Conservation (phyloP, 2,888 invertebrate genomes). For the Sympetrum striolatum region DNA sequence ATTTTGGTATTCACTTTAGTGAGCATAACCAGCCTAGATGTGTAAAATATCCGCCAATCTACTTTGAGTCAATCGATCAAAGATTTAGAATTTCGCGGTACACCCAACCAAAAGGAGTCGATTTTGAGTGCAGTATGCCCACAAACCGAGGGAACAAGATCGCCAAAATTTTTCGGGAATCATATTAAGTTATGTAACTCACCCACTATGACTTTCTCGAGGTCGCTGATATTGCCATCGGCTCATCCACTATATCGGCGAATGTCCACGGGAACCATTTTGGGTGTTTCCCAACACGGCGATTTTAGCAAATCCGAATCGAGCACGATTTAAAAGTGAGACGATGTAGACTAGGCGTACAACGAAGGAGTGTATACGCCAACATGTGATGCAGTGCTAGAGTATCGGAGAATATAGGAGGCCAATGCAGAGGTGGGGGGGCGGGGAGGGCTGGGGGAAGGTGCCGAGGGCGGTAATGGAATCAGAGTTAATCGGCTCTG, state of each 20-base stretch:
- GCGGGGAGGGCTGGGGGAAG: neutral
- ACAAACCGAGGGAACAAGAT: neutral
- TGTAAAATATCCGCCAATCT: neutral
- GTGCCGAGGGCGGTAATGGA: slow-evolving; percentile 8
- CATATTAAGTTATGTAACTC: neutral
- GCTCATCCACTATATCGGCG: slow-evolving; percentile 10
- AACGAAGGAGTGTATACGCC: neutral
- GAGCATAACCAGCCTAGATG: too few species aligned
- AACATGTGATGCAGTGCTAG: neutral
- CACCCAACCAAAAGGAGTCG: neutral
- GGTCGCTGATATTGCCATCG: neutral
- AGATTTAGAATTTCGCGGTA: neutral
- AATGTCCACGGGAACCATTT: neutral
- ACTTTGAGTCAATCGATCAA: neutral
- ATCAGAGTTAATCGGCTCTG: slow-evolving; percentile 43
- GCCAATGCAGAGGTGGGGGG: neutral
- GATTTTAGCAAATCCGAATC: neutral
- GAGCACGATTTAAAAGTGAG: neutral
- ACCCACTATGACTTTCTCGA: slow-evolving; percentile 6
- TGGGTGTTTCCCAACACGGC: neutral
- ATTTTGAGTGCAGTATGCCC: neutral
- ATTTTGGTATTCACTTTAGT: neutral
- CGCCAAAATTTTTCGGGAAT: neutral
- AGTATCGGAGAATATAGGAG: neutral
- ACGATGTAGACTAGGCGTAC: neutral